phyloP scores from a whole-genome alignment of 2,888 invertebrate genomes.

The Chrysopilus asiliformis region DNA sequence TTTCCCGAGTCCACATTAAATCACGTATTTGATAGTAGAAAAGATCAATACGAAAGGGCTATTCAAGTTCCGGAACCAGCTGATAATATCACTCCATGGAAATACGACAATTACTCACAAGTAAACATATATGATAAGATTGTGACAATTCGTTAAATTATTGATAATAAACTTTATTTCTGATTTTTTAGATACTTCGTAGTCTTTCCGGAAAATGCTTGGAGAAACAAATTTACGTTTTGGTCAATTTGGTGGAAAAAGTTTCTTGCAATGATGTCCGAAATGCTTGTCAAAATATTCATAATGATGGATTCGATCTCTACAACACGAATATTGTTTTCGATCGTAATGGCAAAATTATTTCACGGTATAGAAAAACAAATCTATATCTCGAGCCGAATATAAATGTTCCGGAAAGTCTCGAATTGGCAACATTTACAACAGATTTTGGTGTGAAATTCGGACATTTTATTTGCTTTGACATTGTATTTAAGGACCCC shows the following conservation, averaged over 20 bases:
- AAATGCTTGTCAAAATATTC: constrained; percentile 3
- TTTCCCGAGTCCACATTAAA: constrained; percentile 41
- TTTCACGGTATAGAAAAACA: constrained; percentile 43
- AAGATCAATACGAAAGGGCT: constrained; percentile 2
- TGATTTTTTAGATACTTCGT: constrained; percentile 6
- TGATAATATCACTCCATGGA: constrained; percentile 21
- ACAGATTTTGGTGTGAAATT: constrained; percentile 72
- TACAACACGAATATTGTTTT: constrained; percentile 74
- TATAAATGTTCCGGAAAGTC: constrained; percentile 38
- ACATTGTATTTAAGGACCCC: constrained; percentile 61
- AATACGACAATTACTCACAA: constrained; percentile 21
- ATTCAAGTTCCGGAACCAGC: constrained; percentile 25
- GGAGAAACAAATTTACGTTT: constrained; percentile 45
- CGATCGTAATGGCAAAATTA: constrained; percentile 53
- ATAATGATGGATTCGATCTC: constrained; percentile 23
- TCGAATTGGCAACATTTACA: constrained; percentile 47
- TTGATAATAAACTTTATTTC: neutral
- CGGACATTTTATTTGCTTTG: constrained; percentile 73
- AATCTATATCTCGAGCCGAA: constrained; percentile 39
- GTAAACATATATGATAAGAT: constrained; percentile 20
- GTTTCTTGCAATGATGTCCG: constrained; percentile 26
- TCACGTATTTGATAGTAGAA: constrained; percentile 12
- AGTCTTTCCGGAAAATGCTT: constrained; percentile 9
- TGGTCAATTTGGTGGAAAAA: constrained; percentile 55
- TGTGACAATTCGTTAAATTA: neutral